Base-by-base conservation (phyloP, 2,888 invertebrate species). In the Capitulum mitella region DNA sequence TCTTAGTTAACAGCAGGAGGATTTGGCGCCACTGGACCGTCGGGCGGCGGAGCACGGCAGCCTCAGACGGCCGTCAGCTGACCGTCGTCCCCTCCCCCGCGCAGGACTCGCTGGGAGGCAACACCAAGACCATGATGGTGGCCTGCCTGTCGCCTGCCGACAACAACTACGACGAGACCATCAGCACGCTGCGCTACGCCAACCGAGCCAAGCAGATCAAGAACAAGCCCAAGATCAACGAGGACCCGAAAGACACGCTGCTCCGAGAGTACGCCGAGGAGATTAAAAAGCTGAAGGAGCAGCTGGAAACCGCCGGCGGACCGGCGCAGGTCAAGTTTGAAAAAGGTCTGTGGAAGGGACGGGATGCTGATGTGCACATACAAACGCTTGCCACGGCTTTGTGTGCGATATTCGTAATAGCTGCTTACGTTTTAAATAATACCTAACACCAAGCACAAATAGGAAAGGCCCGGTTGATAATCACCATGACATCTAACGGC, bases 181-280 rank as follows among this genome's bases (percentile, higher is more conserved):
- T 95, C 29, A 93, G 92, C 29, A 94, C 94, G 0, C 86, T 94
- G 34, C 87, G 93, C 77, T 95, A 94, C 85, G 94, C 94, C 0
- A 93, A 93, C 83, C 87, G 93, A 80, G 94, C 94, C 14, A 93
- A 95, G 85, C 93, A 93, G 84, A 95, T 95, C 81, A 90, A 92
- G 84, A 95, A 95, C 85, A 91, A 92, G 83, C 94, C 94, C 0
- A 90, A 89, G 84, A 91, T 95, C 37, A 95, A 95, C 85, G 93
- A 95, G 85, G 95, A 96, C 85, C 95, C 95, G 0, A 95, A 95
- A 85, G 95, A 96, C 84, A 92, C 95, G 0, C 89, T 94, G 84
- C 86, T 96, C 19, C 86, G 93, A 16, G 91, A 95, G 84, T 95
- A 94, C 84, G 94, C 95, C 84, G 89, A 92, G 82, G 95, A 96